Conservation (phyloP, 1,140 invertebrate genomes). For the Harpegnathos saltator region DNA sequence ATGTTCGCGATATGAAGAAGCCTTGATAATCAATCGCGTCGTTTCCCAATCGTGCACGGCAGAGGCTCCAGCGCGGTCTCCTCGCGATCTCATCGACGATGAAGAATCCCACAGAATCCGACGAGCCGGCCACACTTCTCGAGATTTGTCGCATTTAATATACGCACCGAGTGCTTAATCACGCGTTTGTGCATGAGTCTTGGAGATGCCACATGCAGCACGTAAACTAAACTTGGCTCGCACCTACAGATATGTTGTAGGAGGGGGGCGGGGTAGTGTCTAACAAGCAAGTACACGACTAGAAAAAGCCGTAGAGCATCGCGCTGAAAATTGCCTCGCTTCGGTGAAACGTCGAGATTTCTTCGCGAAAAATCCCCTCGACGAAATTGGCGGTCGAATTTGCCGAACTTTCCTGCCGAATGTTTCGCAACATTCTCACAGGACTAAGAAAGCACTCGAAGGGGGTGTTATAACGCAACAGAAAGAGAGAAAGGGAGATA, state of each 20-base stretch:
- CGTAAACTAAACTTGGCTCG: neutral
- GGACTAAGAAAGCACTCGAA: neutral
- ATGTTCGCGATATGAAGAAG: conserved; percentile 62
- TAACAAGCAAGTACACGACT: conserved; percentile 9
- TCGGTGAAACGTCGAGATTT: neutral
- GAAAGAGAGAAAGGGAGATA: no score
- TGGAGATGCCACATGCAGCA: conserved; percentile 21
- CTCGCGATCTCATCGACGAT: neutral
- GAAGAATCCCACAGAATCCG: neutral
- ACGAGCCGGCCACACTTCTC: conserved; percentile 26
- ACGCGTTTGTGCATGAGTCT: conserved; percentile 65
- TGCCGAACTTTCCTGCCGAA: neutral
- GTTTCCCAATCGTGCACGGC: neutral
- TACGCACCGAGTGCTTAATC: conserved; percentile 59
- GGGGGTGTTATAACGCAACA: no score
- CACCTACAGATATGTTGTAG: conserved; percentile 6
- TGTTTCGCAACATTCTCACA: neutral
- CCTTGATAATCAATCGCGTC: conserved; percentile 41
- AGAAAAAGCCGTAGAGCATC: neutral
- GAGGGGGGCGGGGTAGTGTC: no score
- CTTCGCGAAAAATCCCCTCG: neutral
- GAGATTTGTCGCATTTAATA: conserved; percentile 51
- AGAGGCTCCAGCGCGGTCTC: neutral
- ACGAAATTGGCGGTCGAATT: neutral
- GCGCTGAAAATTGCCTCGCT: no score